Evolutionary conservation across 1,140 invertebrate genomes (phyloP).

Genomic region (Lordiphosa mommai): DNA sequence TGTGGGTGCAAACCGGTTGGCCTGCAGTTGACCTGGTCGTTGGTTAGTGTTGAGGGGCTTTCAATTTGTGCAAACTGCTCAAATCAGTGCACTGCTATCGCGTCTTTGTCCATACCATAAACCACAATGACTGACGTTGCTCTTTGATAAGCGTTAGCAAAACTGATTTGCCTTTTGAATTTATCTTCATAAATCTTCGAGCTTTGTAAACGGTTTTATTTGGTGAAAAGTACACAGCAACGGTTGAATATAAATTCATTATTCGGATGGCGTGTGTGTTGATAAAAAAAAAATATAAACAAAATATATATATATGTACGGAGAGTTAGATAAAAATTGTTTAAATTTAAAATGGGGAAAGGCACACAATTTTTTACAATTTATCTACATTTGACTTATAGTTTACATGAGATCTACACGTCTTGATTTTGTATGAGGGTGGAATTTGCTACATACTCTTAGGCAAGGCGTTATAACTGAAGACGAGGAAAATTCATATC

Average conservation of each 20-base stretch:
- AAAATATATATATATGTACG: background rate
- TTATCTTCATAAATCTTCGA: constrained; percentile 37
- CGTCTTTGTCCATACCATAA: background rate
- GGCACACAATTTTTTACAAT: too few species aligned
- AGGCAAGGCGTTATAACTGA: background rate
- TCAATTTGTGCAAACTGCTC: too few species aligned
- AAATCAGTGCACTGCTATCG: too few species aligned
- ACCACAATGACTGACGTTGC: constrained; percentile 11
- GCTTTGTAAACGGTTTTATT: constrained; percentile 19
- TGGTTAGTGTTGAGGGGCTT: too few species aligned
- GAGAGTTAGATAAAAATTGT: too few species aligned
- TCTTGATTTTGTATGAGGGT: background rate
- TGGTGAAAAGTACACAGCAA: constrained; percentile 27
- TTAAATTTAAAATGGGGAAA: too few species aligned
- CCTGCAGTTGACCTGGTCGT: too few species aligned
- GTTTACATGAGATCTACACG: too few species aligned
- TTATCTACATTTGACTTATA: too few species aligned
- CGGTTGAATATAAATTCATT: constrained; percentile 25
- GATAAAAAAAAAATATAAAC: constrained; percentile 14
- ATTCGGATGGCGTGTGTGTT: background rate
- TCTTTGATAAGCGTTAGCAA: constrained; percentile 27
- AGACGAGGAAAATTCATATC: too few species aligned
- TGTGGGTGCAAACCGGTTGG: background rate
- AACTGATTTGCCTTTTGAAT: constrained; percentile 6
- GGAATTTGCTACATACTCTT: background rate